A percentile compares a stretch with the other conserved stretches of the same genome.
Conservation (phyloP, 2,113 vertebrate genomes). For the Nerophis ophidion region DNA sequence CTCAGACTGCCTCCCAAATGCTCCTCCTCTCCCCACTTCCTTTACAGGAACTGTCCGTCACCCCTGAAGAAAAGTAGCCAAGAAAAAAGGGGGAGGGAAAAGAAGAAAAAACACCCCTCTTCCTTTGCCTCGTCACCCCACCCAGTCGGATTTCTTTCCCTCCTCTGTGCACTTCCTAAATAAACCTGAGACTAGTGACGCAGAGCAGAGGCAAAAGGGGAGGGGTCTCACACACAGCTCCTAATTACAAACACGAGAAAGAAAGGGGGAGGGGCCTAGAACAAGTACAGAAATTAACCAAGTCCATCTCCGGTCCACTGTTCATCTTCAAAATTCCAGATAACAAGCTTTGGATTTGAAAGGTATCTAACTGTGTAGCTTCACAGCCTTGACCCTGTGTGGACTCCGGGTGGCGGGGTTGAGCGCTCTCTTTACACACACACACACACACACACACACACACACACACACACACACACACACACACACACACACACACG, state of each 20-base stretch:
- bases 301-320: neutral
- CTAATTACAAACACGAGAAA: conserved; percentile 40
- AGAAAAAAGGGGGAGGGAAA: conserved; percentile 22
- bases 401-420: conserved; percentile 63
- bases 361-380: conserved; percentile 54
- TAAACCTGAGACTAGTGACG: conserved; percentile 58
- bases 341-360: neutral
- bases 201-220: conserved; percentile 45
- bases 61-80: conserved; percentile 46
- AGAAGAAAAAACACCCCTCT: conserved; percentile 8
- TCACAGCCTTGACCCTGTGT: conserved; percentile 43
- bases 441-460: neutral
- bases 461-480: conserved; percentile 9
- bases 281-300: neutral
- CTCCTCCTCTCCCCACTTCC: conserved; percentile 65
- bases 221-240: conserved; percentile 52
- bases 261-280: neutral
- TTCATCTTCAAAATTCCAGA: neutral
- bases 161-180: conserved; percentile 71
- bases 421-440: conserved; percentile 36
- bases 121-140: conserved; percentile 50
- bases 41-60: conserved; percentile 56
- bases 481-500: conserved; percentile 13
- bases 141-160: conserved; percentile 64
- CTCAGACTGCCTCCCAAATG: conserved; percentile 44